Evolutionary conservation across 1,140 invertebrate genomes (phyloP).

Genomic region (Camponotus floridanus): DNA sequence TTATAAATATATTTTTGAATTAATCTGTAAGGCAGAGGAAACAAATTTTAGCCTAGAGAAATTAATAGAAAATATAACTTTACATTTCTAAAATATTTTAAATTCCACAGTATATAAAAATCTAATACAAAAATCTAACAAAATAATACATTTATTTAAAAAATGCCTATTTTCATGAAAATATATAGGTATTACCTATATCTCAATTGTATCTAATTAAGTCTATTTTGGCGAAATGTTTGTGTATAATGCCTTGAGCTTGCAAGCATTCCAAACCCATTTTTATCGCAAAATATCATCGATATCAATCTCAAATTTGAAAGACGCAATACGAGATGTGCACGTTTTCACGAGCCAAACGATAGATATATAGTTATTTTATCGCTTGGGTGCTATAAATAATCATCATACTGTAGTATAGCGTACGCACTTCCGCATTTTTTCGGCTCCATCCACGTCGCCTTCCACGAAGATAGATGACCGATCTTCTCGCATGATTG

Average conservation of each 20-base stretch:
- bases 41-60: not conserved
- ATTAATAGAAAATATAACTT: not conserved
- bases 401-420: conserved; percentile 16
- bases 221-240: not conserved
- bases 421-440: conserved; percentile 45
- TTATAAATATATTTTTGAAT: not conserved
- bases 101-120: too few relatives aligned
- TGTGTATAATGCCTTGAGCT: not conserved
- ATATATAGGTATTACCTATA: not conserved
- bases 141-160: not conserved
- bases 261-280: not conserved
- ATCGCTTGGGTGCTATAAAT: conserved; percentile 42
- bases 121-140: not conserved
- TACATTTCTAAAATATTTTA: not conserved
- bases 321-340: conserved; percentile 34
- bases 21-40: not conserved
- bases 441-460: not conserved
- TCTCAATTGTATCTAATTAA: not conserved
- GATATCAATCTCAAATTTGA: conserved; percentile 30
- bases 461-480: conserved; percentile 34
- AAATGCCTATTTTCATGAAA: not conserved
- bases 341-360: not conserved
- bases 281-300: not conserved
- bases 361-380: conserved; percentile 49
- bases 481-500: conserved; percentile 30